Conservation (phyloP, 92 coral and sea anemone genomes). For the Scolanthus callimorphus region DNA sequence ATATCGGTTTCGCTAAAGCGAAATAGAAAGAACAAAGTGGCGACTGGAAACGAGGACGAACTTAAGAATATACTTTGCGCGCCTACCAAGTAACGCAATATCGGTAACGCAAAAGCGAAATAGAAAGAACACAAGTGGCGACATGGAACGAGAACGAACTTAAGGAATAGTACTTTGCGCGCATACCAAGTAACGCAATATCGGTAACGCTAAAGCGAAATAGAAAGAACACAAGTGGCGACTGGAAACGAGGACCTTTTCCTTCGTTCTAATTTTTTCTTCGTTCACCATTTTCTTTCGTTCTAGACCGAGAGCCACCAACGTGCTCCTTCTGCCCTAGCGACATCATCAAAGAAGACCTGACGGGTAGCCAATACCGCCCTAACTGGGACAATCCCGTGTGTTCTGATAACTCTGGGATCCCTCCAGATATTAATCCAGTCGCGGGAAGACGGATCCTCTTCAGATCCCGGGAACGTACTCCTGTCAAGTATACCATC, state of each 20-base stretch:
- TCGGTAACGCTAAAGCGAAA: too few species aligned
- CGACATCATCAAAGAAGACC: conserved; percentile 27
- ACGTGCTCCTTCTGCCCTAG: conserved; percentile 53
- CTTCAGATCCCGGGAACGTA: conserved; percentile 38
- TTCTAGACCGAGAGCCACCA: conserved; percentile 80
- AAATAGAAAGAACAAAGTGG: too few species aligned
- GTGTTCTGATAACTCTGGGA: conserved; percentile 79
- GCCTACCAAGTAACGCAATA: too few species aligned
- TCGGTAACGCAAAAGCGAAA: too few species aligned
- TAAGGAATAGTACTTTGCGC: too few species aligned
- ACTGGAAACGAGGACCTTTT: not conserved
- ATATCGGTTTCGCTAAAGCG: too few species aligned
- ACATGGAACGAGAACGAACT: too few species aligned
- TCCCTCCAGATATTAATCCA: conserved; percentile 34
- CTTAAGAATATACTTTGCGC: too few species aligned
- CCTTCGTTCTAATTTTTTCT: not conserved
- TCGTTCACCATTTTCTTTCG: not conserved
- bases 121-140: not conserved
- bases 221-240: too few species aligned
- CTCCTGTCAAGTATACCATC: conserved; percentile 30
- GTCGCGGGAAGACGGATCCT: too few species aligned
- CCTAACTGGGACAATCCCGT: conserved; percentile 62
- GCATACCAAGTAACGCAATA: too few species aligned
- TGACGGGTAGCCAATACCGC: not conserved
- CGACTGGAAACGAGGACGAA: too few species aligned